phyloP scores from a whole-genome alignment of 2,797 vertebrate genomes.

The Rhinophrynus dorsalis region DNA sequence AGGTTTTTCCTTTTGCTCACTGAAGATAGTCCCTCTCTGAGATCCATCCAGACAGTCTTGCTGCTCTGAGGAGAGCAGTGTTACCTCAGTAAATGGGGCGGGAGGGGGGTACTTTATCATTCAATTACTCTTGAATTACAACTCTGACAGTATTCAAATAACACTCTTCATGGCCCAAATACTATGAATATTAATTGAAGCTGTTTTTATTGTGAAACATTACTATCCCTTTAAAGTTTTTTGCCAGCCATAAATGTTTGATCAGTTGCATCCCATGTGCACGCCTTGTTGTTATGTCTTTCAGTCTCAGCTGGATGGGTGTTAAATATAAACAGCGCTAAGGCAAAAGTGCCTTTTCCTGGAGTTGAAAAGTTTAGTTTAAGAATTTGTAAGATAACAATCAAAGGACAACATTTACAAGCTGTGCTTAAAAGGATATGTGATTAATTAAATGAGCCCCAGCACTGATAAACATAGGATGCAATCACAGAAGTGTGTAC shows the following conservation, averaged over 20 bases:
- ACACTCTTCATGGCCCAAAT: too few relatives aligned
- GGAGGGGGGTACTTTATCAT: too few relatives aligned
- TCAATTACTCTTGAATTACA: too few relatives aligned
- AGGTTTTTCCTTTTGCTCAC: too few relatives aligned
- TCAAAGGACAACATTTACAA: not conserved
- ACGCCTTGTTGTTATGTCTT: not conserved
- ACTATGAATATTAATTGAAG: too few relatives aligned
- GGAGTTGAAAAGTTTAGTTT: constrained; percentile 39
- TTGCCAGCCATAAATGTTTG: not conserved
- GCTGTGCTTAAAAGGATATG: constrained; percentile 29
- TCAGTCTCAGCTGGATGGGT: constrained; percentile 26
- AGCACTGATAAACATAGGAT: constrained; percentile 38
- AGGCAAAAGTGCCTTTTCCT: not conserved
- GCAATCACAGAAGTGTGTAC: not conserved
- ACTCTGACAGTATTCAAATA: too few relatives aligned
- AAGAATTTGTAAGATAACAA: constrained; percentile 43
- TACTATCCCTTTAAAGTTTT: too few relatives aligned
- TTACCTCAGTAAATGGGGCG: too few relatives aligned
- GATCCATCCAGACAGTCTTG: too few relatives aligned
- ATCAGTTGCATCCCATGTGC: constrained; percentile 4
- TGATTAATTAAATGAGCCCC: constrained; percentile 23
- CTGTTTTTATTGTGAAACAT: too few relatives aligned
- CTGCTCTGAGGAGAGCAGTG: too few relatives aligned
- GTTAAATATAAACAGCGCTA: constrained; percentile 21
- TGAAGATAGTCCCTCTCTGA: too few relatives aligned